Evolutionary conservation across 2,888 invertebrate species (phyloP).

Genomic region (Scaptomyza polygonia): DNA sequence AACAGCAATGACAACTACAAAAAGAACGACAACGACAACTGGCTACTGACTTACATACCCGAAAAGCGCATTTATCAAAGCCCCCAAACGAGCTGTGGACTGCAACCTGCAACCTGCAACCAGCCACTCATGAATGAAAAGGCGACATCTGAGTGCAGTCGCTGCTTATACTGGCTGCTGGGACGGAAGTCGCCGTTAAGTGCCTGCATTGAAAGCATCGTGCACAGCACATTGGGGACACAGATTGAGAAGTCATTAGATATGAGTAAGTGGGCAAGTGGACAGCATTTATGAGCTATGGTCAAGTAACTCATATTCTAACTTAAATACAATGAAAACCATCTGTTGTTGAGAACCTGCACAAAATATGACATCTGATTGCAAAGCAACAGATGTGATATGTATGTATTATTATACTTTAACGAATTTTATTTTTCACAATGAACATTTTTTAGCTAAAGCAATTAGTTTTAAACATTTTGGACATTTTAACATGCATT

Average conservation of each 20-base stretch:
- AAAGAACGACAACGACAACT: constrained; percentile 51
- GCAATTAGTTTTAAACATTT: too few species aligned
- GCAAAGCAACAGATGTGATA: not conserved
- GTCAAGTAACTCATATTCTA: constrained; percentile 4
- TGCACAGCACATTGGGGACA: constrained; percentile 68
- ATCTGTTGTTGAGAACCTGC: constrained; percentile 11
- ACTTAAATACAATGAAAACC: not conserved
- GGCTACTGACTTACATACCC: constrained; percentile 80
- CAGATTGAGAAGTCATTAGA: constrained; percentile 81
- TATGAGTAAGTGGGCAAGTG: constrained; percentile 55
- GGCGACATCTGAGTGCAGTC: constrained; percentile 25
- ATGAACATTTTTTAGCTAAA: not conserved
- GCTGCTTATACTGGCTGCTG: constrained; percentile 7
- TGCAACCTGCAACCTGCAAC: constrained; percentile 17
- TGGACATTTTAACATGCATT: too few species aligned
- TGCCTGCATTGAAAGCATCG: constrained; percentile 26
- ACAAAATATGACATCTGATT: not conserved
- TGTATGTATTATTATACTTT: not conserved
- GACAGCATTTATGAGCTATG: constrained; percentile 70
- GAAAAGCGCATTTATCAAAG: constrained; percentile 80
- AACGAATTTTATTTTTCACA: not conserved
- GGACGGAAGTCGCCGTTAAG: constrained; percentile 57
- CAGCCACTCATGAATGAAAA: constrained; percentile 65
- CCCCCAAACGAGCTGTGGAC: constrained; percentile 51
- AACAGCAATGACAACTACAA: constrained; percentile 14